A percentile compares a stretch with the other conserved stretches of the same genome.
These are phyloP conservation scores for Lacerta agilis DNA, from an alignment of 2,797 vertebrate genomes.

Conservation along the genomic window DNA sequence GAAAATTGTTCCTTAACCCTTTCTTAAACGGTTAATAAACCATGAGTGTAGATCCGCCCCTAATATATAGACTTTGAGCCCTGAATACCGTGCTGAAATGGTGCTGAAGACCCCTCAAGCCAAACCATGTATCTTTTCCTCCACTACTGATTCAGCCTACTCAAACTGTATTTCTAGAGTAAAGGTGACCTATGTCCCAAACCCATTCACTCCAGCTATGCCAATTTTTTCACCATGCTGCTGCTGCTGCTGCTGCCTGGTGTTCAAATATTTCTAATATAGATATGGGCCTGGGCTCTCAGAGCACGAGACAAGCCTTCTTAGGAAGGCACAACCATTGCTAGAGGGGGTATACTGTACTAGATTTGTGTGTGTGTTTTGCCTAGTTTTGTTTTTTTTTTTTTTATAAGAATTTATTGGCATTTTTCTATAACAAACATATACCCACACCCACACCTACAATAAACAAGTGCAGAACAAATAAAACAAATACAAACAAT, in stretches of 20 bases:
- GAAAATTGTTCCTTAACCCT: too few species aligned
- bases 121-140: not conserved
- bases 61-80: not conserved
- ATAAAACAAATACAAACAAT: too few species aligned
- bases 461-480: too few species aligned
- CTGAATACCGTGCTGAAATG: not conserved
- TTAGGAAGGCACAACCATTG: not conserved
- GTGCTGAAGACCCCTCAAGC: not conserved
- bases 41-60: too few species aligned
- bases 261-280: not conserved
- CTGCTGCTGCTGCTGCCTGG: not conserved
- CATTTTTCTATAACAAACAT: too few species aligned
- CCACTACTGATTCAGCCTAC: not conserved
- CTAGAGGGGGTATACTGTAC: not conserved
- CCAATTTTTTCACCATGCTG: not conserved
- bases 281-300: not conserved
- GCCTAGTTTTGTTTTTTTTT: not conserved
- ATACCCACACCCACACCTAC: too few species aligned
- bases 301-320: not conserved
- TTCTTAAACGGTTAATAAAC: too few species aligned
- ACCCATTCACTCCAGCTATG: not conserved
- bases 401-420: too few species aligned
- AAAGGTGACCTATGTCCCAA: not conserved
- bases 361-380: too few species aligned
- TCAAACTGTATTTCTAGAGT: not conserved